Evolutionary conservation across 2,113 vertebrate genomes (phyloP), one percentile per base, ranked within the genome.

Genomic region (Columba livia): DNA sequence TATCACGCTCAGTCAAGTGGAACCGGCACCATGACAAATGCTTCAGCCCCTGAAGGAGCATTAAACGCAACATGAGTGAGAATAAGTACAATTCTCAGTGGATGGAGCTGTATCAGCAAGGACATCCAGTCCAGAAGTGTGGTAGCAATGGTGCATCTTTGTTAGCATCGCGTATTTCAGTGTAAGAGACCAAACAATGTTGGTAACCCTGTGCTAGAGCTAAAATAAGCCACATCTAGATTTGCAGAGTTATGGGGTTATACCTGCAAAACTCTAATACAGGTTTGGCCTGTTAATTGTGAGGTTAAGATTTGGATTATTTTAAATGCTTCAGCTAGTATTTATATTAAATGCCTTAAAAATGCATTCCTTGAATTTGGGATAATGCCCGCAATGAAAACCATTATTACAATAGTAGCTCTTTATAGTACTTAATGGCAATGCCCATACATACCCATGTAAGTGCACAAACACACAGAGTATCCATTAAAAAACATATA

Each of bases 31-130:
- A 1, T 29, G 56, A 77, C 72, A 78, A 70, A 47, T 0, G 0
- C 36, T 77, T 90, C 60, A 89, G 72, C 11, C 48, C 31, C 77
- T 70, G 38, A 73, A 80, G 70, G 8, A 57, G 44, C 71, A 53
- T 26, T 36, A 56, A 90, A 53, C 54, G 44, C 54, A 83, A 44
- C 21, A 9, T 0, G 2, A 28, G 17, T 38, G 51, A 91, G 88
- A 73, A 85, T 36, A 56, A 84, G 57, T 0, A 8, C 0, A 3
- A 50, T 51, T 71, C 54, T 58, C 0, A 0, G 26, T 48, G 66
- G 51, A 71, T 71, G 50, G 3, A 89, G 42, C 20, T 64, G 23
- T 38, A 67, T 21, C 32, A 75, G 24, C 42, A 51, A 15, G 42
- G 62, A 34, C 11, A 58, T 7, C 28, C 34, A 40, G 20, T 47